Evolutionary conservation across 1,140 invertebrate species (phyloP).

Genomic region (Galendromus occidentalis): DNA sequence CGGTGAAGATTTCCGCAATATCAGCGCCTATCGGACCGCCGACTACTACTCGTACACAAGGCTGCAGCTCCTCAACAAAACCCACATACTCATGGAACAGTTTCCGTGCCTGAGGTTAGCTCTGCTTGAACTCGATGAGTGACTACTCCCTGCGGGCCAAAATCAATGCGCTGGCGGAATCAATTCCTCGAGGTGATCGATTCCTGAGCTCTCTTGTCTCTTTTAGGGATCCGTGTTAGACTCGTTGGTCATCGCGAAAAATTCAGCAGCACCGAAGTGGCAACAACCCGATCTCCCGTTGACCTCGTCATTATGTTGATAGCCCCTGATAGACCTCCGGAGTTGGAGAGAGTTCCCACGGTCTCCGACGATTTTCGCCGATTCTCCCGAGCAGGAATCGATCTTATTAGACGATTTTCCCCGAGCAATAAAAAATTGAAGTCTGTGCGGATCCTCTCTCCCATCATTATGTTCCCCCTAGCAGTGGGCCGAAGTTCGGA

Average conservation of each 20-base stretch:
- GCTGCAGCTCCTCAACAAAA: constrained; percentile 52
- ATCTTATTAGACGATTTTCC: no score
- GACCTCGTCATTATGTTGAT: neutral
- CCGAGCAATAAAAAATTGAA: no score
- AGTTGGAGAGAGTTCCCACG: no score
- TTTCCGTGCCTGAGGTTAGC: constrained; percentile 40
- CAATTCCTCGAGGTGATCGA: neutral
- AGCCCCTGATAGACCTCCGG: no score
- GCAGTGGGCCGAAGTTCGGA: no score
- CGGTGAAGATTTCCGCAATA: constrained; percentile 33
- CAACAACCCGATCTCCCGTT: neutral
- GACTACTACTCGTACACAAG: constrained; percentile 79
- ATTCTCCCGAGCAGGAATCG: no score
- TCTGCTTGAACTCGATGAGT: neutral
- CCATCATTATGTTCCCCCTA: no score
- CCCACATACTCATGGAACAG: constrained; percentile 76
- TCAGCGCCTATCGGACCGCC: constrained; percentile 61
- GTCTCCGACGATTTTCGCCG: no score
- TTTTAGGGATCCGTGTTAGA: neutral
- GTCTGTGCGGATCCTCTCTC: no score
- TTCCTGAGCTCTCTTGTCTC: neutral
- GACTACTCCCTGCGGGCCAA: neutral
- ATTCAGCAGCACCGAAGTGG: neutral
- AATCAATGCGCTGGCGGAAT: neutral
- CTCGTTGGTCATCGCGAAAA: neutral